Conservation (phyloP, 2,113 vertebrate species). For the Bothrops jararaca region DNA sequence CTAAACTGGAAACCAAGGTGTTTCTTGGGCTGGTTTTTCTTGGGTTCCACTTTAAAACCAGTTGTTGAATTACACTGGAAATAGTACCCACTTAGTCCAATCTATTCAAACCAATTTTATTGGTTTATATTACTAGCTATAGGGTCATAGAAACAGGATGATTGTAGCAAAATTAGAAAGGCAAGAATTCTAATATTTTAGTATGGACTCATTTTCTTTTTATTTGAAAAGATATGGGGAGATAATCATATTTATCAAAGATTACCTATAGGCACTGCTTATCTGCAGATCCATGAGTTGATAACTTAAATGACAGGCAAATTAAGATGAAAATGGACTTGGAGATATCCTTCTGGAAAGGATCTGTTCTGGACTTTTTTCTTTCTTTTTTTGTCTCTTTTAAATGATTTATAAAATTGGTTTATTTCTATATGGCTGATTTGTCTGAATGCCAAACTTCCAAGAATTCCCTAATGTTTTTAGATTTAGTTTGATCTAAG, state of each 20-base stretch:
- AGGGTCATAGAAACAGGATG: not conserved
- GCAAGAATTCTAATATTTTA: constrained; percentile 10
- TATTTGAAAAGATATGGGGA: constrained; percentile 39
- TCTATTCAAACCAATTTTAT: not conserved
- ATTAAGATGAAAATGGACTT: constrained; percentile 71
- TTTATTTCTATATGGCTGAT: no score
- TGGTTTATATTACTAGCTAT: not conserved
- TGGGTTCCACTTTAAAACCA: not conserved
- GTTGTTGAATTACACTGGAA: not conserved
- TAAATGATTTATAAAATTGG: not conserved
- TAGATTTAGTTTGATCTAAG: not conserved
- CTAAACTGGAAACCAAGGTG: not conserved
- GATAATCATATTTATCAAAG: constrained; percentile 64
- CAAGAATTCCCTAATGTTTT: not conserved
- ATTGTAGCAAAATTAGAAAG: constrained; percentile 13
- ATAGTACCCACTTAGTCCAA: not conserved
- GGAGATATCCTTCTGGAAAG: not conserved
- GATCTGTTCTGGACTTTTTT: not conserved
- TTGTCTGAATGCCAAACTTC: not conserved
- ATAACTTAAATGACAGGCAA: constrained; percentile 73
- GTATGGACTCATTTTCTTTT: rapidly evolving
- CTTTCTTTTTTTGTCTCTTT: not conserved
- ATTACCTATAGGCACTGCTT: constrained; percentile 78
- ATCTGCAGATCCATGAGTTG: constrained; percentile 72
- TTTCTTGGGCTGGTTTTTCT: not conserved